phyloP scores from a whole-genome alignment of 2,888 invertebrate genomes.

The Drepanosiphum platanoidis region DNA sequence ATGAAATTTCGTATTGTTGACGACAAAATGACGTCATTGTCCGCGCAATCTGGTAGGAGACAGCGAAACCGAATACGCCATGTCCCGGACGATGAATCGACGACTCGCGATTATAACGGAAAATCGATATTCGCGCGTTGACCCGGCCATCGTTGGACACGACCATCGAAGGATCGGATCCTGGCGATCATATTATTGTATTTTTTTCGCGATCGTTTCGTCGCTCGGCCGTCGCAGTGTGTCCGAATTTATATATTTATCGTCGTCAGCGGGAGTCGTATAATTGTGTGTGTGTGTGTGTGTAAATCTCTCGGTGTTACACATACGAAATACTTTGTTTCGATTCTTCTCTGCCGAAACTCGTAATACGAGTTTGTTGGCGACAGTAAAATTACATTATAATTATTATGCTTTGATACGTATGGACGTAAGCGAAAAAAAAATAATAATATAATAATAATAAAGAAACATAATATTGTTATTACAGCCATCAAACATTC shows the following conservation, averaged over 20 bases:
- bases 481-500: constrained; percentile 30
- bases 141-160: not conserved
- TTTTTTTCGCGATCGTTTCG: not conserved
- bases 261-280: no score
- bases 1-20: no score
- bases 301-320: not conserved
- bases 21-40: no score
- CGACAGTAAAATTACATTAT: constrained; percentile 40
- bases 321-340: constrained; percentile 9
- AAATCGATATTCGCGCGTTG: no score
- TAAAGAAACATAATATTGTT: constrained; percentile 38
- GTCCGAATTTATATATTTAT: no score
- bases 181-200: not conserved
- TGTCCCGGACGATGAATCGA: no score
- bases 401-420: constrained; percentile 28
- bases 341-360: constrained; percentile 44
- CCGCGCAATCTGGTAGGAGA: no score
- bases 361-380: constrained; percentile 51
- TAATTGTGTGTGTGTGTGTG: no score
- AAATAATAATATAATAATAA: no score
- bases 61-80: no score
- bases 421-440: constrained; percentile 38
- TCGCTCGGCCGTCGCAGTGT: not conserved
- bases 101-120: no score
- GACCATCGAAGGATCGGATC: not conserved